A percentile compares a stretch with the other conserved stretches of the same genome.
Conservation (phyloP, 2,888 invertebrate species). For the Dysmachus trigonus region DNA sequence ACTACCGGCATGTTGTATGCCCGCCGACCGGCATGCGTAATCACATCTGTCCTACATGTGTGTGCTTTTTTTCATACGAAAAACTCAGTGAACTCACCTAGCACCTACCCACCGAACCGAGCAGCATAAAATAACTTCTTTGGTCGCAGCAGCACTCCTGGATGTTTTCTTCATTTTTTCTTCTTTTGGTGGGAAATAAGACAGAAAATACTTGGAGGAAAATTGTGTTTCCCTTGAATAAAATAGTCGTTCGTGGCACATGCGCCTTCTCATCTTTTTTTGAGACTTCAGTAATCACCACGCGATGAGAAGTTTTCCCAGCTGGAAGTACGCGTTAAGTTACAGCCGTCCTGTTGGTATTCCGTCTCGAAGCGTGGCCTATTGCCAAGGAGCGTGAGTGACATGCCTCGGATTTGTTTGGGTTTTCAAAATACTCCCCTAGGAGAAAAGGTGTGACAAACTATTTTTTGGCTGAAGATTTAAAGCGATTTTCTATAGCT, state of each 20-base stretch:
- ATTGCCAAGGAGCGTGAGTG: constrained; percentile 27
- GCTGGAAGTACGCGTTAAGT: constrained; percentile 18
- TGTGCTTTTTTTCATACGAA: constrained; percentile 6
- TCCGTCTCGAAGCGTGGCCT: constrained; percentile 2
- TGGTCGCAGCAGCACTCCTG: not conserved
- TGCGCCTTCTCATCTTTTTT: constrained; percentile 36
- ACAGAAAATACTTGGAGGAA: not conserved
- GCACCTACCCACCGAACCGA: not conserved
- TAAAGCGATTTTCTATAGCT: not conserved
- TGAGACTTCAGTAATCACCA: not conserved
- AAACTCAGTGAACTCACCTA: not conserved
- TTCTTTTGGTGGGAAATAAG: not conserved
- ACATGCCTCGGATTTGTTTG: constrained; percentile 26
- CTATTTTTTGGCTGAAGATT: not conserved
- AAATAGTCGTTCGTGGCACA: constrained; percentile 22
- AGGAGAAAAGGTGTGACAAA: constrained; percentile 14
- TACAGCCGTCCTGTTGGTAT: not conserved
- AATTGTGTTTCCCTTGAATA: not conserved
- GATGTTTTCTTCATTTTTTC: not conserved
- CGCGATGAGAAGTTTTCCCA: constrained; percentile 35
- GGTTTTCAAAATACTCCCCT: not conserved
- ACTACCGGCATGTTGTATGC: not conserved
- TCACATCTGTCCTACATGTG: constrained; percentile 36
- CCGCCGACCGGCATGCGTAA: constrained; percentile 26
- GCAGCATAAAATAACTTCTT: not conserved